Percentiles rank a stretch among this genome's conserved stretches.
Evolutionary conservation across 1,140 invertebrate genomes (phyloP).

Genomic region (Conus betulinus): DNA sequence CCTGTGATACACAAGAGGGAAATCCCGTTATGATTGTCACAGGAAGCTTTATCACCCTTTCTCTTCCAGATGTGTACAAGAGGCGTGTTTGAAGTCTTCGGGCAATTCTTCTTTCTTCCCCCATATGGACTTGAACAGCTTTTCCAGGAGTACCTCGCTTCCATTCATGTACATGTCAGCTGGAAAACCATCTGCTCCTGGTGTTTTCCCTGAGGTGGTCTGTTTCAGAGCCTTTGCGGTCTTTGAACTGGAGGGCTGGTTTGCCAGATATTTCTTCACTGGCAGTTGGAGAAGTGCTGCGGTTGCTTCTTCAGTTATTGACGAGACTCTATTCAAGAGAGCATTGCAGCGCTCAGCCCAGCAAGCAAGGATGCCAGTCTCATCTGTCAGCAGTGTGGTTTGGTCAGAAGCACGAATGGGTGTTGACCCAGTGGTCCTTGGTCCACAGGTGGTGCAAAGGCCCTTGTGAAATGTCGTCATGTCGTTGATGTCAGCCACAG

Average conservation of each 20-base stretch:
- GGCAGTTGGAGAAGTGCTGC: too few relatives aligned
- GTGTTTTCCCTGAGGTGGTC: not conserved
- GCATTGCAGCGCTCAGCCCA: too few relatives aligned
- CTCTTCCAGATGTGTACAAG: not conserved
- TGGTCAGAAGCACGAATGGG: too few relatives aligned
- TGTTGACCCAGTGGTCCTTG: too few relatives aligned
- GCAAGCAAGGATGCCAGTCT: too few relatives aligned
- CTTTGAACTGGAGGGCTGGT: not conserved
- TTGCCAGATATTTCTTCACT: not conserved
- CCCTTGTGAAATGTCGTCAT: too few relatives aligned
- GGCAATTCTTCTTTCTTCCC: not conserved
- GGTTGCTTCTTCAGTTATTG: too few relatives aligned
- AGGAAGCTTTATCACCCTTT: slow-evolving; percentile 15
- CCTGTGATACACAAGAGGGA: slow-evolving; percentile 28
- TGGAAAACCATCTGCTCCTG: not conserved
- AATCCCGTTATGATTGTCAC: slow-evolving; percentile 39
- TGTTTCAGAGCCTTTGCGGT: not conserved
- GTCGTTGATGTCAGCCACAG: too few relatives aligned
- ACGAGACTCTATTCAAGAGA: too few relatives aligned
- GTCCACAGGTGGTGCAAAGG: too few relatives aligned
- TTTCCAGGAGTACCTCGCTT: not conserved
- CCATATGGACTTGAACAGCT: not conserved
- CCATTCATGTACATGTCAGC: not conserved
- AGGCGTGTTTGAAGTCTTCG: not conserved
- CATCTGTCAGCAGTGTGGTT: too few relatives aligned